Evolutionary conservation across 2,113 vertebrate species (phyloP).

Genomic region (Ptilorrhoa leucosticta): DNA sequence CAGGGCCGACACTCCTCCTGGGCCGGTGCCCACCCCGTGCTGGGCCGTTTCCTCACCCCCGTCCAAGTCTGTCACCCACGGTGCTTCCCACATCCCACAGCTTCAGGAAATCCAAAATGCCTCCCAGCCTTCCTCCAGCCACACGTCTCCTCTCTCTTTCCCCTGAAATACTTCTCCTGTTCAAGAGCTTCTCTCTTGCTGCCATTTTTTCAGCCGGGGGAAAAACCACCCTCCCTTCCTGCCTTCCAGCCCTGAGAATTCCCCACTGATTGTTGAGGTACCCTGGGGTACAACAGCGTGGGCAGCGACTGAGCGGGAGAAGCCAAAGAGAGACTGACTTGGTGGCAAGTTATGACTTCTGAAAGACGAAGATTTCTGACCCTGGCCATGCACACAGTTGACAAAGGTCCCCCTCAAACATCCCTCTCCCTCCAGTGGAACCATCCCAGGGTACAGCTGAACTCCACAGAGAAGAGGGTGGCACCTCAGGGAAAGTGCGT

Average conservation of each 20-base stretch:
- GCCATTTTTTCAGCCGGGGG: not conserved
- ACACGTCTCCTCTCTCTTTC: not conserved
- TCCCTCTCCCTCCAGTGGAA: not conserved
- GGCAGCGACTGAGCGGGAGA: rapidly evolving
- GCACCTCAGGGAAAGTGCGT: not conserved
- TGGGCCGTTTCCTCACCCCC: not conserved
- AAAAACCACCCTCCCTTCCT: not conserved
- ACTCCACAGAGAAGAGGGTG: not conserved
- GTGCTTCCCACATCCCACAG: constrained; percentile 29
- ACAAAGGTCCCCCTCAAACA: not conserved
- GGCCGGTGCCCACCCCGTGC: not conserved
- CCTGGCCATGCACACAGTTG: not conserved
- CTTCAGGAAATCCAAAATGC: constrained; percentile 38
- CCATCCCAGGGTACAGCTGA: not conserved
- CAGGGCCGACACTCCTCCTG: not conserved
- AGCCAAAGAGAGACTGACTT: not conserved
- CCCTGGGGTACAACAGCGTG: rapidly evolving
- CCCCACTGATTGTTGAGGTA: rapidly evolving
- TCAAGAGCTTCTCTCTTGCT: not conserved
- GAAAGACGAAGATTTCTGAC: not conserved
- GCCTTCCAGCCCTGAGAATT: not conserved
- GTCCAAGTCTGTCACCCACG: constrained; percentile 31
- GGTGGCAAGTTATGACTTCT: not conserved
- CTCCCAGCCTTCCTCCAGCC: not conserved
- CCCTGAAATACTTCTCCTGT: not conserved